phyloP scores from a whole-genome alignment of 2,888 invertebrate genomes.

The Drosophila sordidula region DNA sequence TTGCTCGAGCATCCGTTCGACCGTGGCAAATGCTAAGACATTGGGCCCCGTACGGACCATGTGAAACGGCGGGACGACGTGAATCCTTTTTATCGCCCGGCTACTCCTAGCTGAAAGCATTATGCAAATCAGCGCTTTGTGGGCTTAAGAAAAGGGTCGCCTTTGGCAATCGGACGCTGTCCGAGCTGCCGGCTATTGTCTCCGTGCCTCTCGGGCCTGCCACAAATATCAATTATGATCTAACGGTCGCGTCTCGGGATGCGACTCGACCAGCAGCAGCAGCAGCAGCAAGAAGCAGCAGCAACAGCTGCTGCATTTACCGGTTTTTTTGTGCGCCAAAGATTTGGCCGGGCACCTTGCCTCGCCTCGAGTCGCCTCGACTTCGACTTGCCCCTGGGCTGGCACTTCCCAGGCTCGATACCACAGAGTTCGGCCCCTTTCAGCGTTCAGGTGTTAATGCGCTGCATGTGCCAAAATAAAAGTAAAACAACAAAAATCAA shows the following conservation, averaged over 20 bases:
- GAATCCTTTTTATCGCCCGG: slow-evolving; percentile 54
- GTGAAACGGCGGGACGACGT: slow-evolving; percentile 44
- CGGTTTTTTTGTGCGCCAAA: slow-evolving; percentile 45
- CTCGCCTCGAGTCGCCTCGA: slow-evolving; percentile 3
- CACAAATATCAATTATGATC: slow-evolving; percentile 71
- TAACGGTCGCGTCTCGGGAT: slow-evolving; percentile 54
- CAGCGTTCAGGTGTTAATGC: slow-evolving; percentile 67
- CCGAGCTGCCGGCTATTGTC: slow-evolving; percentile 64
- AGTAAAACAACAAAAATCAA: slow-evolving; percentile 8
- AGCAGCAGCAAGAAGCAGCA: slow-evolving; percentile 9
- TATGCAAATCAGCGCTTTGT: slow-evolving; percentile 75
- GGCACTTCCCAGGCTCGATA: slow-evolving; percentile 70
- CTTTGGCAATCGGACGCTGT: slow-evolving; percentile 65
- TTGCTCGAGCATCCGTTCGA: slow-evolving; percentile 61
- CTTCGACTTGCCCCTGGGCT: slow-evolving; percentile 48
- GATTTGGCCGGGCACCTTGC: slow-evolving; percentile 35
- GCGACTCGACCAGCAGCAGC: slow-evolving; percentile 39
- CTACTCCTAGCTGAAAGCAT: slow-evolving; percentile 72
- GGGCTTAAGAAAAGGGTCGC: slow-evolving; percentile 35
- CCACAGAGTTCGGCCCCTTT: slow-evolving; percentile 46
- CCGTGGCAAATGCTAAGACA: slow-evolving; percentile 70
- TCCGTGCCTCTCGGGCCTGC: slow-evolving; percentile 25
- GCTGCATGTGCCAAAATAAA: slow-evolving; percentile 47
- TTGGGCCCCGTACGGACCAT: slow-evolving; percentile 28
- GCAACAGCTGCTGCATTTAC: slow-evolving; percentile 48